A percentile compares a stretch with the other conserved stretches of the same genome.
phyloP scores from a whole-genome alignment of 2,113 vertebrate genomes.

The Silurus asotus region DNA sequence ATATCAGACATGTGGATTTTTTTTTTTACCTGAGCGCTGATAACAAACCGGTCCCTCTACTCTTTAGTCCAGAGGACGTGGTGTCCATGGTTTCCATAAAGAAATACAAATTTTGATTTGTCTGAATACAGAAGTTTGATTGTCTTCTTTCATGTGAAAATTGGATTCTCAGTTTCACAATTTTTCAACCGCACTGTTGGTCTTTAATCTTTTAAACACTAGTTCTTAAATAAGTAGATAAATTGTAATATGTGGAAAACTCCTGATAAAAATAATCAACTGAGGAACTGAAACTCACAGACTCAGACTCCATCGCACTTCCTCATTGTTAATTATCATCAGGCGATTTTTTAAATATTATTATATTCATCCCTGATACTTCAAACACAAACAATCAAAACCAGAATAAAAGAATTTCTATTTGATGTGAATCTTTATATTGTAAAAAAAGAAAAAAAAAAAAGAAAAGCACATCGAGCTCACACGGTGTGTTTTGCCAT shows the following conservation, averaged over 20 bases:
- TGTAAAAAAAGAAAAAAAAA: neutral
- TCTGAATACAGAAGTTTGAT: too few relatives aligned
- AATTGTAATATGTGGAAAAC: neutral
- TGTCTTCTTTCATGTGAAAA: too few relatives aligned
- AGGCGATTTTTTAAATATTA: neutral
- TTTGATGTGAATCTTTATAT: slow-evolving; percentile 10
- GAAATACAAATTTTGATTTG: too few relatives aligned
- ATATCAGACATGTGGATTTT: too few relatives aligned
- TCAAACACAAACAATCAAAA: neutral
- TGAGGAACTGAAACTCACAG: too few relatives aligned
- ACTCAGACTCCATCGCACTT: neutral
- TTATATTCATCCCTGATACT: neutral
- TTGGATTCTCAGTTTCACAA: too few relatives aligned
- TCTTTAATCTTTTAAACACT: too few relatives aligned
- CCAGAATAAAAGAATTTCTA: neutral
- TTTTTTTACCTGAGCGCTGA: too few relatives aligned
- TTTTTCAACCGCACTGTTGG: too few relatives aligned
- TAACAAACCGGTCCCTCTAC: too few relatives aligned
- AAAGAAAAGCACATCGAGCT: neutral
- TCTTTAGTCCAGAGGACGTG: too few relatives aligned
- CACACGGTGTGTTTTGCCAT: neutral
- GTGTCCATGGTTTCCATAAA: too few relatives aligned
- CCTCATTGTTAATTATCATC: neutral
- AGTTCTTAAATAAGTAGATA: neutral
- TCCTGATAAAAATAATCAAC: neutral